These are phyloP conservation scores for Rhamphomyia laevipes DNA, from an alignment of 2,888 invertebrate species.

Conservation along the genomic window DNA sequence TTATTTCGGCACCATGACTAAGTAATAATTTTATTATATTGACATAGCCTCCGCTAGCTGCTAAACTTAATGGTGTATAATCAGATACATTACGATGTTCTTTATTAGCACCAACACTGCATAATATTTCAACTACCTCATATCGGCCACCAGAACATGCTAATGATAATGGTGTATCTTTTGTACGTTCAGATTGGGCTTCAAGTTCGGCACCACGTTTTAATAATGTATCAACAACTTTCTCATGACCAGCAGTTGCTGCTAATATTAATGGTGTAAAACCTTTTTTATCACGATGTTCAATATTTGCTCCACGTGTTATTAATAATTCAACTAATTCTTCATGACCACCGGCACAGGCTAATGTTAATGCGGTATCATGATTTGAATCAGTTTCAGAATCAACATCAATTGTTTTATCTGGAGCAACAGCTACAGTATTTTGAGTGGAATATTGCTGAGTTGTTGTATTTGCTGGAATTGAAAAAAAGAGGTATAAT, in stretches of 20 bases:
- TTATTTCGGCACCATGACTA: slow-evolving; percentile 94
- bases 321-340: slow-evolving; percentile 89
- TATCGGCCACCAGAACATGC: slow-evolving; percentile 96
- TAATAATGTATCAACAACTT: slow-evolving; percentile 79
- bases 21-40: slow-evolving; percentile 93
- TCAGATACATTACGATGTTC: slow-evolving; percentile 98
- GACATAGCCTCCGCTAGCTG: slow-evolving; percentile 96
- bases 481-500: background rate
- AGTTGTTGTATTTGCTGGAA: slow-evolving; percentile 25
- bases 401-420: slow-evolving; percentile 83
- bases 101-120: slow-evolving; percentile 86
- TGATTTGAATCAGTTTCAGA: slow-evolving; percentile 98
- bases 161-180: slow-evolving; percentile 93
- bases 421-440: slow-evolving; percentile 39
- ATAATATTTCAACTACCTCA: slow-evolving; percentile 86
- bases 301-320: slow-evolving; percentile 87
- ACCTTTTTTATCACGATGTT: slow-evolving; percentile 97
- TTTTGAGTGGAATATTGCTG: slow-evolving; percentile 22
- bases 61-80: slow-evolving; percentile 96
- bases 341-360: slow-evolving; percentile 94
- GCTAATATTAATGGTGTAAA: slow-evolving; percentile 96
- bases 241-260: slow-evolving; percentile 90
- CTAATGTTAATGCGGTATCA: slow-evolving; percentile 94
- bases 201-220: slow-evolving; percentile 95
- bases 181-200: slow-evolving; percentile 96